Evolutionary conservation across 2,113 vertebrate genomes (phyloP).

Genomic region (Coreoperca whiteheadi): DNA sequence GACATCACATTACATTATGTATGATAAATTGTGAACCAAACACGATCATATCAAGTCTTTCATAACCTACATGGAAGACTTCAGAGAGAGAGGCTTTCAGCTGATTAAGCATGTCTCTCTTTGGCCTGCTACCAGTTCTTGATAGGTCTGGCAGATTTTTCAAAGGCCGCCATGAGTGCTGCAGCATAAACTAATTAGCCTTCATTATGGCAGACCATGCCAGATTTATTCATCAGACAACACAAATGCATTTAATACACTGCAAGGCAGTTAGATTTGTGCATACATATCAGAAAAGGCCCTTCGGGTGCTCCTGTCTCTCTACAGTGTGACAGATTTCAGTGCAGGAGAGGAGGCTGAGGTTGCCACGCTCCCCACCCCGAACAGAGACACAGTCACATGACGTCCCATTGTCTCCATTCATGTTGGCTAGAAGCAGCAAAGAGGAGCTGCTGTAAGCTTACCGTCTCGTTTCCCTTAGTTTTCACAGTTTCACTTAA

Average conservation of each 20-base stretch:
- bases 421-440: constrained; percentile 36
- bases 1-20: not conserved
- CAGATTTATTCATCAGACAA: constrained; percentile 55
- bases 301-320: constrained; percentile 55
- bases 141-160: constrained; percentile 66
- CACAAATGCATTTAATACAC: constrained; percentile 50
- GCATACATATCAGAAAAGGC: constrained; percentile 64
- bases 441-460: constrained; percentile 23
- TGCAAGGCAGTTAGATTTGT: constrained; percentile 40
- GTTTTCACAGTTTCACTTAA: not conserved
- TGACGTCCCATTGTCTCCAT: constrained; percentile 76
- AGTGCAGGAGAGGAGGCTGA: constrained; percentile 71
- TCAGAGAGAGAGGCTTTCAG: constrained; percentile 61
- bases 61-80: constrained; percentile 68
- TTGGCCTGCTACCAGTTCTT: constrained; percentile 70
- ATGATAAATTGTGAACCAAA: constrained; percentile 3
- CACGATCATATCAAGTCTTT: constrained; percentile 14
- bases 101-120: constrained; percentile 64
- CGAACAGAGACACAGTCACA: constrained; percentile 71
- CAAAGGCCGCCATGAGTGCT: constrained; percentile 68
- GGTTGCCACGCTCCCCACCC: constrained; percentile 76
- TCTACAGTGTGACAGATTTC: constrained; percentile 64
- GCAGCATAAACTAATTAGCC: constrained; percentile 56
- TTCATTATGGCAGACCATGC: constrained; percentile 35
- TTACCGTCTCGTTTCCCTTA: not conserved